These are phyloP conservation scores for Bombyx huttoni DNA, from an alignment of 2,888 invertebrate species.

Conservation along the genomic window DNA sequence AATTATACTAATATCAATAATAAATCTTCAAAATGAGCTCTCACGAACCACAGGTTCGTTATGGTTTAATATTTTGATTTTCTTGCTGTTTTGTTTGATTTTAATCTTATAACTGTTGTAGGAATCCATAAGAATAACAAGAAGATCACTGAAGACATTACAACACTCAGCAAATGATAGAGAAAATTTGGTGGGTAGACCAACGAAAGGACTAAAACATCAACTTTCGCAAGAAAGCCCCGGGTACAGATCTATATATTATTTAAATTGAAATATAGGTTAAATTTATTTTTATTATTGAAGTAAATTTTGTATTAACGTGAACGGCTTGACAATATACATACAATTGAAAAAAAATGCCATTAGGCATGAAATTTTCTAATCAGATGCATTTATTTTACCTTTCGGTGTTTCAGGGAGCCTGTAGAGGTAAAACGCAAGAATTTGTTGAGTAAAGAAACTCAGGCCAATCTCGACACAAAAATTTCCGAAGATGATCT, in stretches of 20 bases:
- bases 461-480: conserved; percentile 72
- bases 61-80: not conserved
- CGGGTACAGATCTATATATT: conserved; percentile 40
- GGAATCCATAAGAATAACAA: conserved; percentile 19
- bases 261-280: no score
- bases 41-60: not conserved
- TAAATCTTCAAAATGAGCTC: not conserved
- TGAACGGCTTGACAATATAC: no score
- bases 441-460: conserved; percentile 69
- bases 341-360: no score
- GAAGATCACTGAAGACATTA: conserved; percentile 81
- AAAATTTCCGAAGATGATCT: conserved; percentile 78
- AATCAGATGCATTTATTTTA: no score
- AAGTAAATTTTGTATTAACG: no score
- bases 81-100: not conserved
- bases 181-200: conserved; percentile 83
- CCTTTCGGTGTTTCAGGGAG: conserved; percentile 21
- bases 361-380: no score
- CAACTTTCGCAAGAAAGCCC: conserved; percentile 61
- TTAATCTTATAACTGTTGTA: not conserved
- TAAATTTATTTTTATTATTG: no score
- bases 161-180: conserved; percentile 81
- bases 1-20: not conserved
- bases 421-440: conserved; percentile 55
- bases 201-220: conserved; percentile 61